Evolutionary conservation across 2,888 invertebrate genomes (phyloP).

Genomic region (Punctoribates punctum): DNA sequence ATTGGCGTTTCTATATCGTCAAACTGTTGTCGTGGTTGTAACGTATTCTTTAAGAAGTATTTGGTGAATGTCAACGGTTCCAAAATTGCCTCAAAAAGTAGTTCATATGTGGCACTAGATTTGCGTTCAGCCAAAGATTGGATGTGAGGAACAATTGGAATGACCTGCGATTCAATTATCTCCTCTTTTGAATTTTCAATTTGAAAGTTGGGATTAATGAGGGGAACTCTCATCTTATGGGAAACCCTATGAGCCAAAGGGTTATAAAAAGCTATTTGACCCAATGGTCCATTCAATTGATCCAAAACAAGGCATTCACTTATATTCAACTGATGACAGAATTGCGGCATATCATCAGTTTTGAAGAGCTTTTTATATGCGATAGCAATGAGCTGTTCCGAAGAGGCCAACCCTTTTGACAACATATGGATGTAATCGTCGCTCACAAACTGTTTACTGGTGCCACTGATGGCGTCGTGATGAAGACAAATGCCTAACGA

Average conservation of each 20-base stretch:
- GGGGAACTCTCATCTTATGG: constrained; percentile 59
- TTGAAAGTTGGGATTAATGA: constrained; percentile 48
- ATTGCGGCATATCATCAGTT: constrained; percentile 35
- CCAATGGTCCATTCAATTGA: constrained; percentile 53
- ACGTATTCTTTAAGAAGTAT: constrained; percentile 49
- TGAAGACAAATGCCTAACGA: constrained; percentile 65
- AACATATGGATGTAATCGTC: constrained; percentile 78
- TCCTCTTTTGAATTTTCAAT: constrained; percentile 11
- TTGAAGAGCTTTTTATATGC: constrained; percentile 32
- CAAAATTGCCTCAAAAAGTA: constrained; percentile 66
- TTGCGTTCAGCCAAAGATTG: constrained; percentile 62
- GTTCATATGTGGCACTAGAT: constrained; percentile 64
- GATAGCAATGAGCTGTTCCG: constrained; percentile 50
- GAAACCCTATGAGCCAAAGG: constrained; percentile 64
- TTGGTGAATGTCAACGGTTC: constrained; percentile 58
- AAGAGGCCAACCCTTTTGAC: constrained; percentile 63
- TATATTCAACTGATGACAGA: constrained; percentile 68
- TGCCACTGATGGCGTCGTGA: constrained; percentile 76
- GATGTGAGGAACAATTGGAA: constrained; percentile 58
- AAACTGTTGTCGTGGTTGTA: not conserved
- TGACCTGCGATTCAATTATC: constrained; percentile 30
- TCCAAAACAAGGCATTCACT: constrained; percentile 70
- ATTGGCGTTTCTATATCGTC: not conserved
- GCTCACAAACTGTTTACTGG: constrained; percentile 63
- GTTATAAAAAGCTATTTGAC: constrained; percentile 76